Conservation (phyloP, 2,888 invertebrate genomes). For the Aplocera efformata region DNA sequence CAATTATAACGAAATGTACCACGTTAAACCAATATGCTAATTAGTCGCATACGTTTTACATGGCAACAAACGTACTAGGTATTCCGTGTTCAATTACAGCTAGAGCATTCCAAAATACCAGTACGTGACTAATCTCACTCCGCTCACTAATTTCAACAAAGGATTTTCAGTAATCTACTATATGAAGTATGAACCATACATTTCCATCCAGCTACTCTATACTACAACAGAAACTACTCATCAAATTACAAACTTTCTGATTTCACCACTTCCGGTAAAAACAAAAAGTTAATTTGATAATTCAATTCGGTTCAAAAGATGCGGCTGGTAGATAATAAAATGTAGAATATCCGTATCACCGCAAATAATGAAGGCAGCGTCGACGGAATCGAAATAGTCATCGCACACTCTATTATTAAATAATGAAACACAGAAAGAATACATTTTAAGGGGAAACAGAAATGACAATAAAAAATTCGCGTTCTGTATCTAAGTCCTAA, state of each 20-base stretch:
- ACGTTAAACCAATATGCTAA: too few relatives aligned
- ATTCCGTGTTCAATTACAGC: conserved; percentile 24
- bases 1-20: too few relatives aligned
- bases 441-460: conserved; percentile 48
- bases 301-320: conserved; percentile 48
- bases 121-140: conserved; percentile 60
- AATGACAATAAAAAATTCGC: conserved; percentile 65
- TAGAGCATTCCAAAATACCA: conserved; percentile 39
- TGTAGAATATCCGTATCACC: conserved; percentile 66
- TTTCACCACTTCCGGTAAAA: conserved; percentile 39
- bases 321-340: conserved; percentile 50
- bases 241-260: conserved; percentile 33
- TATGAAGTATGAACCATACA: conserved; percentile 39
- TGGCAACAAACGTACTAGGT: too few relatives aligned
- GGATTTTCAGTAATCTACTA: conserved; percentile 49
- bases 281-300: conserved; percentile 41
- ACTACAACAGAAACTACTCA: conserved; percentile 38
- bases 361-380: conserved; percentile 69
- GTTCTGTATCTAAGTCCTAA: conserved; percentile 58
- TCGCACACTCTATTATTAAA: conserved; percentile 62
- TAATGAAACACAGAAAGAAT: conserved; percentile 43
- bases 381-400: conserved; percentile 47
- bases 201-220: conserved; percentile 36
- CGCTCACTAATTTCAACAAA: conserved; percentile 57
- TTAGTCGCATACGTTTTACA: too few relatives aligned